These are phyloP conservation scores for Piliocolobus tephrosceles DNA, from an alignment of 2,113 vertebrate species.

Conservation along the genomic window DNA sequence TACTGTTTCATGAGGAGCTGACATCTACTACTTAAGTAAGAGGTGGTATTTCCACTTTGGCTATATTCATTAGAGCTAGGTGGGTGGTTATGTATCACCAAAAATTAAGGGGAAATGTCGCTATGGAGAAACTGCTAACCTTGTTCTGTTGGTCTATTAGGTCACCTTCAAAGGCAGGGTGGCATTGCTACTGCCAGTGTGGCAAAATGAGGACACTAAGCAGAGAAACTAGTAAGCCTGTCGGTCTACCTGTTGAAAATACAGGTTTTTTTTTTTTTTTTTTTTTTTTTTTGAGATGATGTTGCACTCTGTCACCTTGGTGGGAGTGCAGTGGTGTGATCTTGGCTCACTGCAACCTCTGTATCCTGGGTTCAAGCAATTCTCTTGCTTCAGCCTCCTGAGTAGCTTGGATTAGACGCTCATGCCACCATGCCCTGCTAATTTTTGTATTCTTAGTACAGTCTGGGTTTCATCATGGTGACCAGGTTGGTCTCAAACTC, in stretches of 20 bases:
- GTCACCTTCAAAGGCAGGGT: not conserved
- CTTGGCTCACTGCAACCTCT: too few species aligned
- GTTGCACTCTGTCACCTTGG: too few species aligned
- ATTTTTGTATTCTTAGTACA: too few species aligned
- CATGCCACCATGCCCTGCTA: too few species aligned
- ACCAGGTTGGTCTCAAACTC: too few species aligned
- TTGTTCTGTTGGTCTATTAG: not conserved
- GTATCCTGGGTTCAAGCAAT: too few species aligned
- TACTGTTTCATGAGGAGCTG: slow-evolving; percentile 80
- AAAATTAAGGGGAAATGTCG: slow-evolving; percentile 47
- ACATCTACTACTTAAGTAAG: slow-evolving; percentile 51
- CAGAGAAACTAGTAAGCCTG: not conserved
- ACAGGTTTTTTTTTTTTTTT: not conserved
- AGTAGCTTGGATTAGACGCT: too few species aligned
- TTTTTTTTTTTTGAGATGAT: too few species aligned
- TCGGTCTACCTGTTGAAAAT: not conserved
- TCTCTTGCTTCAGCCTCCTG: too few species aligned
- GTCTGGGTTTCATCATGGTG: too few species aligned
- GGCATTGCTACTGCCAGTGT: not conserved
- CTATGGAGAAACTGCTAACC: not conserved
- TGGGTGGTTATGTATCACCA: slow-evolving; percentile 75
- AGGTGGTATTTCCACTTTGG: slow-evolving; percentile 78
- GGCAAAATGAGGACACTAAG: not conserved
- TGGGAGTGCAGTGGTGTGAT: too few species aligned
- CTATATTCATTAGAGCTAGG: slow-evolving; percentile 77